Conservation (phyloP, 2,888 invertebrate species). For the Dasysyrphus tricinctus region DNA sequence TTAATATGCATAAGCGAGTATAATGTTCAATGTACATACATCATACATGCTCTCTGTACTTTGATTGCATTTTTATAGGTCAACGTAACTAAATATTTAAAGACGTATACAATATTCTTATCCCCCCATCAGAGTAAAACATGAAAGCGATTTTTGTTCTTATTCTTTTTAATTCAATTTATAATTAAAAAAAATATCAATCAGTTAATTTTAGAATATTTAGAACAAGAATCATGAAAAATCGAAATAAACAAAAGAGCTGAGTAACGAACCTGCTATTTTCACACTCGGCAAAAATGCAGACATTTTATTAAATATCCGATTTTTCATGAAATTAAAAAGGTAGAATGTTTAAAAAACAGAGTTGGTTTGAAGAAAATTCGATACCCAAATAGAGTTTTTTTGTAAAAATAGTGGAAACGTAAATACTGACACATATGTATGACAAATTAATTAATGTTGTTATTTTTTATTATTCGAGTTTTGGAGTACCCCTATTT, state of each 20-base stretch:
- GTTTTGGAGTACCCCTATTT: too few relatives aligned
- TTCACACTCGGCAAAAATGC: background rate
- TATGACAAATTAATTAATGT: too few relatives aligned
- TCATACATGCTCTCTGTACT: conserved; percentile 16
- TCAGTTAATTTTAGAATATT: conserved; percentile 20
- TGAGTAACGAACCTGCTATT: conserved; percentile 44
- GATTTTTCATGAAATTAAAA: background rate
- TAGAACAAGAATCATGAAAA: conserved; percentile 32
- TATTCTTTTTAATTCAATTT: conserved; percentile 26
- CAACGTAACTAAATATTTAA: conserved; percentile 71
- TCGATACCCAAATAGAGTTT: too few relatives aligned
- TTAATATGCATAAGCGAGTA: background rate
- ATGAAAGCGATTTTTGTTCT: conserved; percentile 24
- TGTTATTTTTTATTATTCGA: too few relatives aligned
- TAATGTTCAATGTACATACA: background rate
- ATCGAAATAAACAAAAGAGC: conserved; percentile 40
- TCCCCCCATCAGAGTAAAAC: background rate
- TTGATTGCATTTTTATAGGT: conserved; percentile 67
- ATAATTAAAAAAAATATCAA: conserved; percentile 20
- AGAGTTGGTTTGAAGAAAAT: background rate
- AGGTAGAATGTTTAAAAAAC: background rate
- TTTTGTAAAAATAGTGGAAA: too few relatives aligned
- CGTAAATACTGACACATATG: too few relatives aligned
- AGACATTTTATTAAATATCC: background rate
- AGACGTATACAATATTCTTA: conserved; percentile 29